A percentile compares a stretch with the other conserved stretches of the same genome.
phyloP scores from a whole-genome alignment of 2,888 invertebrate genomes.

The Hyposoter didymator region DNA sequence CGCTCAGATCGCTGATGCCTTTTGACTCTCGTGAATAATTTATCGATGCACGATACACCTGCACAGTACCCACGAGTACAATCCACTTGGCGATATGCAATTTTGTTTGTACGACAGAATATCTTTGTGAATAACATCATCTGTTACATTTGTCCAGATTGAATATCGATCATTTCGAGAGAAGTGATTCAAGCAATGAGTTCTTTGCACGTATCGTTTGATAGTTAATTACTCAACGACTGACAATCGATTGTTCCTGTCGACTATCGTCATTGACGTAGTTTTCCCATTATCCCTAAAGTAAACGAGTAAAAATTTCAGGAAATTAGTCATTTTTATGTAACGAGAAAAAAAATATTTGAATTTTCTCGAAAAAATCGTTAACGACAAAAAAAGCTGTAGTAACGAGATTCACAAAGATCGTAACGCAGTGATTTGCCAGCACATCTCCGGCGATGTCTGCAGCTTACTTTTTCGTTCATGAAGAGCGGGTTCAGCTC shows the following conservation, averaged over 20 bases:
- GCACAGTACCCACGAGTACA: slow-evolving; percentile 41
- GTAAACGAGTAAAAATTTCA: no score
- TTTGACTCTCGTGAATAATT: slow-evolving; percentile 62
- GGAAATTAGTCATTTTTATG: background rate
- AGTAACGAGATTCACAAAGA: slow-evolving; percentile 16
- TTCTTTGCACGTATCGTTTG: background rate
- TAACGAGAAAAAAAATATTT: background rate
- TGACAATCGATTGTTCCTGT: background rate
- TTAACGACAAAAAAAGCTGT: background rate
- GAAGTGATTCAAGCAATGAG: background rate
- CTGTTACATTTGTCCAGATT: slow-evolving; percentile 1
- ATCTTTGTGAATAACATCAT: slow-evolving; percentile 17
- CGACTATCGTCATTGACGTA: background rate
- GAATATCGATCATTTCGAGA: background rate
- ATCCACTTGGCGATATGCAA: slow-evolving; percentile 11
- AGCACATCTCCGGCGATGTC: slow-evolving; percentile 14
- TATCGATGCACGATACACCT: slow-evolving; percentile 59
- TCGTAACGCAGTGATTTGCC: background rate
- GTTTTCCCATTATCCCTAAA: background rate
- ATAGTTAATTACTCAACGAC: background rate
- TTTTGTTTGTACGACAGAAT: slow-evolving; percentile 1
- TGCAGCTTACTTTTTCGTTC: slow-evolving; percentile 40
- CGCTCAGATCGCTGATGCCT: slow-evolving; percentile 54
- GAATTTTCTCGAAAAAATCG: background rate
- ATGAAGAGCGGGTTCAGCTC: slow-evolving; percentile 35